These are phyloP conservation scores for Megaceryle maxima DNA, from an alignment of 2,113 vertebrate species.

Conservation along the genomic window DNA sequence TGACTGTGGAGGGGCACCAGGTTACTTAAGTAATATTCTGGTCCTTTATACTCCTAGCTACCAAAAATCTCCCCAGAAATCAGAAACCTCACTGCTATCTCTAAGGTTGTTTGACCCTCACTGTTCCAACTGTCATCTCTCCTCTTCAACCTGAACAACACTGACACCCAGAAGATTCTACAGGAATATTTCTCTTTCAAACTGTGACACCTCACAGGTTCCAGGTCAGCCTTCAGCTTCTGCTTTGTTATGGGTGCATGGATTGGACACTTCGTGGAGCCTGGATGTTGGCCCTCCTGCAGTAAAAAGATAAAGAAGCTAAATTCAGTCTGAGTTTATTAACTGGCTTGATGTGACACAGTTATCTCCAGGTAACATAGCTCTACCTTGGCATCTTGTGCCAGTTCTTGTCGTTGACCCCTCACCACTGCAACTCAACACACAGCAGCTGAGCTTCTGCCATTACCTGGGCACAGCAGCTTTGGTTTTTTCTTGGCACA, in stretches of 20 bases:
- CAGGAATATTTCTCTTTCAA: neutral
- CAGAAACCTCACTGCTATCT: neutral
- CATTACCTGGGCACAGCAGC: neutral
- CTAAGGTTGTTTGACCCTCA: neutral
- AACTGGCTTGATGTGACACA: neutral
- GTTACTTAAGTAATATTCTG: neutral
- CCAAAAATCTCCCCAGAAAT: neutral
- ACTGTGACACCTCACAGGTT: no score
- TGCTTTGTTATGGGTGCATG: accelerated
- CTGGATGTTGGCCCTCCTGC: neutral
- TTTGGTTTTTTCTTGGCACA: neutral
- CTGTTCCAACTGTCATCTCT: accelerated
- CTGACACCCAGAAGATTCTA: neutral
- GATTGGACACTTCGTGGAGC: accelerated
- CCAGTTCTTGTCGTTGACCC: neutral
- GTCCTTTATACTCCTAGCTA: no score
- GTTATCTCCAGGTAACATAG: neutral
- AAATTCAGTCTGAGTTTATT: neutral
- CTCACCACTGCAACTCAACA: neutral
- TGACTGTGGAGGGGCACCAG: neutral
- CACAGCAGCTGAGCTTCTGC: neutral
- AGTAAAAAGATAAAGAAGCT: neutral
- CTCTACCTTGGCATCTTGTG: neutral
- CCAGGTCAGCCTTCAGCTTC: neutral
- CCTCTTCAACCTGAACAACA: neutral